These are phyloP conservation scores for Seriola quinqueradiata DNA, from an alignment of 2,113 vertebrate genomes.

Conservation along the genomic window DNA sequence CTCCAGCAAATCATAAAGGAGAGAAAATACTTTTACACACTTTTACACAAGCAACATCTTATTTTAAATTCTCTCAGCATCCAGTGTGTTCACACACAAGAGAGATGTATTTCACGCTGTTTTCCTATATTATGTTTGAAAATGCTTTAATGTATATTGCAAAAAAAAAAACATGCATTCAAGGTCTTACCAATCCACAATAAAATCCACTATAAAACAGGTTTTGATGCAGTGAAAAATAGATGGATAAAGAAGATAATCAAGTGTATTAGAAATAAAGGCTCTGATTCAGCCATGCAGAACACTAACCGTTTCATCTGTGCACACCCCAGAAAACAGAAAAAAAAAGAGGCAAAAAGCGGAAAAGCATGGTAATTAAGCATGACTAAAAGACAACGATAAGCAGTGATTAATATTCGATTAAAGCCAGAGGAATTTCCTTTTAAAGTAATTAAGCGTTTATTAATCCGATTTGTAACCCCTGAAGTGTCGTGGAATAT, in stretches of 20 bases:
- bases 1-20: slow-evolving; percentile 22
- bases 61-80: slow-evolving; percentile 24
- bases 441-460: slow-evolving; percentile 86
- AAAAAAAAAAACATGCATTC: slow-evolving; percentile 26
- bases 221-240: slow-evolving; percentile 31
- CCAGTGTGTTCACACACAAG: slow-evolving; percentile 16
- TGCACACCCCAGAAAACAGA: slow-evolving; percentile 43
- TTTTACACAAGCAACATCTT: slow-evolving; percentile 3
- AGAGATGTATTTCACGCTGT: slow-evolving; percentile 3
- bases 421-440: slow-evolving; percentile 85
- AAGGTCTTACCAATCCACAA: slow-evolving; percentile 30
- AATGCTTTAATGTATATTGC: slow-evolving; percentile 37
- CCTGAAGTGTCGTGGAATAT: slow-evolving; percentile 83
- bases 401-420: slow-evolving; percentile 87
- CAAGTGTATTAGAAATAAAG: slow-evolving; percentile 60
- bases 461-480: slow-evolving; percentile 87
- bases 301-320: slow-evolving; percentile 61
- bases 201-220: slow-evolving; percentile 30
- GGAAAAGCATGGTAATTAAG: slow-evolving; percentile 82
- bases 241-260: slow-evolving; percentile 51
- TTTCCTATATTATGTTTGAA: slow-evolving; percentile 20
- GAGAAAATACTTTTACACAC: slow-evolving; percentile 11
- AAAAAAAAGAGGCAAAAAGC: slow-evolving; percentile 44
- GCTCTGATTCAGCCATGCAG: slow-evolving; percentile 60
- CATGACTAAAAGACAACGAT: slow-evolving; percentile 85